Percentiles rank a stretch among this genome's conserved stretches.
phyloP scores from a whole-genome alignment of 2,113 vertebrate species.

The Arothron firmamentum region DNA sequence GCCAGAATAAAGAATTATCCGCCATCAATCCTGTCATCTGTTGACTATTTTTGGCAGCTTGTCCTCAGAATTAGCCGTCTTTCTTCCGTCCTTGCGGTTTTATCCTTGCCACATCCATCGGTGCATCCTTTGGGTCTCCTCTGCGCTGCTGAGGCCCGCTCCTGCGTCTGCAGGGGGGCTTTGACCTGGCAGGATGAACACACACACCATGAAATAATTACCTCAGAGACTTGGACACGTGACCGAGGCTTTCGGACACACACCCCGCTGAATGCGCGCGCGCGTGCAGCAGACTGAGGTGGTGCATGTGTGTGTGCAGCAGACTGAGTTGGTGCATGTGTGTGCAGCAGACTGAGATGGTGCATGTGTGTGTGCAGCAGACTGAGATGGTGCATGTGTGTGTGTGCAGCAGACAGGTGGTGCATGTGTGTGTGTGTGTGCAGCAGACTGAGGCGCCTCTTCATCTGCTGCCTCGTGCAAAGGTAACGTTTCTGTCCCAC shows the following conservation, averaged over 20 bases:
- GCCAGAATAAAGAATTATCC: background rate
- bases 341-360: constrained; percentile 58
- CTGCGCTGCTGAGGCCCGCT: constrained; percentile 11
- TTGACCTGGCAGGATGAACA: constrained; percentile 28
- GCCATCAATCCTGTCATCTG: constrained; percentile 5
- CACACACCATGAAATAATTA: background rate
- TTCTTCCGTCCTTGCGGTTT: constrained; percentile 22
- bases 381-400: constrained; percentile 55
- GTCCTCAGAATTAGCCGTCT: constrained; percentile 30
- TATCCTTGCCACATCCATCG: constrained; percentile 13
- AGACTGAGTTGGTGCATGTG: constrained; percentile 56
- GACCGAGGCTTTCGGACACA: constrained; percentile 2
- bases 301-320: constrained; percentile 53
- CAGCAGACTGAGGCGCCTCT: background rate
- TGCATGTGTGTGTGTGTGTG: no score
- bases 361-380: constrained; percentile 50
- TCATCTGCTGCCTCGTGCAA: constrained; percentile 56
- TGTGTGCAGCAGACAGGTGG: constrained; percentile 59
- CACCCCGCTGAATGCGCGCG: constrained; percentile 40
- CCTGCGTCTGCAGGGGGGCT: constrained; percentile 19
- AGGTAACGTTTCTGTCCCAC: constrained; percentile 67
- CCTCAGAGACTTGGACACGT: background rate
- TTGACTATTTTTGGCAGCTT: constrained; percentile 49
- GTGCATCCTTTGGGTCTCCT: constrained; percentile 14
- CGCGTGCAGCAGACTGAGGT: constrained; percentile 51